Percentiles rank a stretch among this genome's conserved stretches.
These are phyloP conservation scores for Eupithecia inturbata DNA, from an alignment of 2,888 invertebrate genomes.

Conservation along the genomic window DNA sequence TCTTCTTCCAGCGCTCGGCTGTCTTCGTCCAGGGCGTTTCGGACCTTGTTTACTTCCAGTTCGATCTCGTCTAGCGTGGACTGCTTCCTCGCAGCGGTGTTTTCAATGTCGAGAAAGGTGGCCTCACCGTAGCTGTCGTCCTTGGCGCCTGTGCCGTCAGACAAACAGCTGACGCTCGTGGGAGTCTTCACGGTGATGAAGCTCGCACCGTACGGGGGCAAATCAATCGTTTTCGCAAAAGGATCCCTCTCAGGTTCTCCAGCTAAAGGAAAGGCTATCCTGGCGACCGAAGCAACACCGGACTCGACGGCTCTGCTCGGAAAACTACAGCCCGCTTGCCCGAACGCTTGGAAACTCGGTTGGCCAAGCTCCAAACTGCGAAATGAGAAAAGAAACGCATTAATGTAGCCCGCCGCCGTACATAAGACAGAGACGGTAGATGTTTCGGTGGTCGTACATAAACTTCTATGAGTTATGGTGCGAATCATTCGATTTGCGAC, in stretches of 20 bases:
- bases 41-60: slow-evolving; percentile 80
- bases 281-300: slow-evolving; percentile 71
- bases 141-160: slow-evolving; percentile 63
- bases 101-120: slow-evolving; percentile 77
- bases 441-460: slow-evolving; percentile 73
- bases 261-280: slow-evolving; percentile 59
- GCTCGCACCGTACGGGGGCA: slow-evolving; percentile 64
- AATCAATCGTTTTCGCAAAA: slow-evolving; percentile 64
- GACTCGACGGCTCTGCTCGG: slow-evolving; percentile 78
- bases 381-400: slow-evolving; percentile 83
- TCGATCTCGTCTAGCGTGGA: slow-evolving; percentile 80
- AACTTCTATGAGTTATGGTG: slow-evolving; percentile 79
- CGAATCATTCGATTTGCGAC: slow-evolving; percentile 78
- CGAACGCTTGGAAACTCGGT: slow-evolving; percentile 82
- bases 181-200: slow-evolving; percentile 62
- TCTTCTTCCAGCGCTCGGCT: slow-evolving; percentile 79
- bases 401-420: slow-evolving; percentile 74
- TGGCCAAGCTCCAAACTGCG: slow-evolving; percentile 85
- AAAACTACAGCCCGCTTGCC: slow-evolving; percentile 81
- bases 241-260: slow-evolving; percentile 72
- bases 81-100: slow-evolving; percentile 67
- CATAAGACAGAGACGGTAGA: slow-evolving; percentile 77
- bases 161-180: slow-evolving; percentile 56
- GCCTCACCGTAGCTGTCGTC: slow-evolving; percentile 78
- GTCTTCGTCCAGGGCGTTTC: slow-evolving; percentile 78